Evolutionary conservation across 92 coral and sea anemone species (phyloP).

Genomic region (Epizoanthus rinbou): DNA sequence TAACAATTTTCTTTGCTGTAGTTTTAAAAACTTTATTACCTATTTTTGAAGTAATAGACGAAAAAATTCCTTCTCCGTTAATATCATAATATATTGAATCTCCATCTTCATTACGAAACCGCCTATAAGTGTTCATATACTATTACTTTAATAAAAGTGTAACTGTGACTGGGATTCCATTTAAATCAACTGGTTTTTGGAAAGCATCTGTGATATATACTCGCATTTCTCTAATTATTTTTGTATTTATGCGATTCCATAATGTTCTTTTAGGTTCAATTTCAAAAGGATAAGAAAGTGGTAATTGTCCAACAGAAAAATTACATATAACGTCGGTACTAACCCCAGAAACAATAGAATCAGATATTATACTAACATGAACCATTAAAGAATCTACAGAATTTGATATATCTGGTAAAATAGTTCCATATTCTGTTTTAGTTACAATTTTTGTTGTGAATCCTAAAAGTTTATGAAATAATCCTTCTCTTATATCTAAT

Average conservation of each 20-base stretch:
- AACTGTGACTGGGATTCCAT: not conserved
- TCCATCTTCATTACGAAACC: no score
- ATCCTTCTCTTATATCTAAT: no score
- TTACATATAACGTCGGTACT: not conserved
- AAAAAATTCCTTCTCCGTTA: no score
- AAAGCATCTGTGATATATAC: not conserved
- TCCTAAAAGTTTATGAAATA: not conserved
- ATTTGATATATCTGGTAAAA: not conserved
- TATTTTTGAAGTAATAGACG: no score
- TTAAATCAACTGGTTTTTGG: not conserved
- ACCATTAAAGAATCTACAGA: not conserved
- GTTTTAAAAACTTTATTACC: no score
- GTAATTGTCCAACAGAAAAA: not conserved
- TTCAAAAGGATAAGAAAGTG: not conserved
- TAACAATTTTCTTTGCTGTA: no score
- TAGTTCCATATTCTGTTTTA: not conserved
- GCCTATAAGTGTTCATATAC: not conserved
- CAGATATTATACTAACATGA: not conserved
- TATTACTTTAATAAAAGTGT: not conserved
- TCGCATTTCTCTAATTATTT: not conserved
- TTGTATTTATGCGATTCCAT: constrained; percentile 8
- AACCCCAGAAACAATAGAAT: not conserved
- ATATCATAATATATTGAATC: no score
- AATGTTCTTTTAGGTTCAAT: not conserved
- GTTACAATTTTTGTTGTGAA: not conserved